These are phyloP conservation scores for Nasalis larvatus DNA, from an alignment of 2,113 vertebrate species.

Conservation along the genomic window DNA sequence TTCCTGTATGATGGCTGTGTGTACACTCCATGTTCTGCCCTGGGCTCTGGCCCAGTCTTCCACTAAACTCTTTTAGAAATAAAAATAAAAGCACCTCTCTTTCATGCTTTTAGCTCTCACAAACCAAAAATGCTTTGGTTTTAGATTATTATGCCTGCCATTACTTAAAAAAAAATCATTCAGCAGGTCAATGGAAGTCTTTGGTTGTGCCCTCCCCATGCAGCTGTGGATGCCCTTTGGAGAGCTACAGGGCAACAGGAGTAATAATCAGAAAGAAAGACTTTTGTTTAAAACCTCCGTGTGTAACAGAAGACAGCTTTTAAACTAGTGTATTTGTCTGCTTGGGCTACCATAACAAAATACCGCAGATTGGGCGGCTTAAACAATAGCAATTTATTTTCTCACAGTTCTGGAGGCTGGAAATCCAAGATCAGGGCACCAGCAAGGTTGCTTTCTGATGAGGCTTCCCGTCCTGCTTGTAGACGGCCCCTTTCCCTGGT, in stretches of 20 bases:
- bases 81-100: conserved; percentile 1
- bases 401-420: neutral
- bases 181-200: conserved; percentile 5
- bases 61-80: conserved; percentile 6
- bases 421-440: neutral
- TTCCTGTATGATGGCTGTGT: neutral
- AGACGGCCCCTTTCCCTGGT: neutral
- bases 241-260: neutral
- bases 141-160: neutral
- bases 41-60: neutral
- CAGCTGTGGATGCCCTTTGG: neutral
- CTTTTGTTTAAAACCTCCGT: neutral
- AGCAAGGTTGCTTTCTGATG: neutral
- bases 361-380: neutral
- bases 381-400: neutral
- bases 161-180: neutral
- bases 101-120: neutral
- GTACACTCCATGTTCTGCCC: neutral
- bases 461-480: neutral
- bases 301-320: conserved; percentile 25
- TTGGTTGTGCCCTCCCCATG: neutral
- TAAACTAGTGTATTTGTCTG: neutral
- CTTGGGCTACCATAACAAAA: neutral
- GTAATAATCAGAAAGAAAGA: conserved; percentile 52
- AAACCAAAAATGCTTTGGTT: conserved; percentile 41